Evolutionary conservation across 2,797 vertebrate genomes (phyloP).

Genomic region (Cirrhinus mrigala): DNA sequence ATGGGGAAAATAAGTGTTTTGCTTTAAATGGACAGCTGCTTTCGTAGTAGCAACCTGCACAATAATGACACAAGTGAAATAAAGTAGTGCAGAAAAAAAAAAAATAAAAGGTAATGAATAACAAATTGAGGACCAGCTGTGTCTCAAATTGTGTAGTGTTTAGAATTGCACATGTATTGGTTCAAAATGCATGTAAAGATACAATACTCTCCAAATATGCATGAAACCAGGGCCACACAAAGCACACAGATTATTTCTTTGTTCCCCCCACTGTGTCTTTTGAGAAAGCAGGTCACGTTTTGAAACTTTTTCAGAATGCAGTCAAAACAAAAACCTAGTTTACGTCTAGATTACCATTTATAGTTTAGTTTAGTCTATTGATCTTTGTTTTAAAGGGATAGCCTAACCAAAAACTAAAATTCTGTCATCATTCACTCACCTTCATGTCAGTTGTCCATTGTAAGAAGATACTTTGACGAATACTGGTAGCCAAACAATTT

Average conservation of each 20-base stretch:
- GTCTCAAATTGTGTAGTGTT: background rate
- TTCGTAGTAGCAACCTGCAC: constrained; percentile 30
- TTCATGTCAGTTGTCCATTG: background rate
- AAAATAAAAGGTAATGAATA: constrained; percentile 1
- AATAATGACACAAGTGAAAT: constrained; percentile 15
- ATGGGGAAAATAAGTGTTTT: constrained; percentile 35
- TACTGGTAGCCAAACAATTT: background rate
- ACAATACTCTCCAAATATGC: background rate
- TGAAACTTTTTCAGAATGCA: background rate
- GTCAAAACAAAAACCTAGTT: background rate
- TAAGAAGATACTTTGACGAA: background rate
- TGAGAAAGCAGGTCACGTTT: background rate
- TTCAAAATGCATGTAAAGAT: constrained; percentile 7
- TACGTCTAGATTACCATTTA: background rate
- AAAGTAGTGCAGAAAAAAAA: background rate
- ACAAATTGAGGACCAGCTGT: constrained; percentile 21
- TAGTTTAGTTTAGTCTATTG: background rate
- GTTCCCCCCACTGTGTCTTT: background rate
- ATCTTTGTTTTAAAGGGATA: background rate
- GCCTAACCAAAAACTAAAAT: background rate
- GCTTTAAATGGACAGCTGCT: constrained; percentile 30
- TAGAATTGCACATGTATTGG: background rate
- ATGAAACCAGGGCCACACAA: background rate
- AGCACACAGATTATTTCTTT: background rate
- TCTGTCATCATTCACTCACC: background rate